Base-by-base conservation (phyloP, 2,888 invertebrate species). In the Erebia epiphron region DNA sequence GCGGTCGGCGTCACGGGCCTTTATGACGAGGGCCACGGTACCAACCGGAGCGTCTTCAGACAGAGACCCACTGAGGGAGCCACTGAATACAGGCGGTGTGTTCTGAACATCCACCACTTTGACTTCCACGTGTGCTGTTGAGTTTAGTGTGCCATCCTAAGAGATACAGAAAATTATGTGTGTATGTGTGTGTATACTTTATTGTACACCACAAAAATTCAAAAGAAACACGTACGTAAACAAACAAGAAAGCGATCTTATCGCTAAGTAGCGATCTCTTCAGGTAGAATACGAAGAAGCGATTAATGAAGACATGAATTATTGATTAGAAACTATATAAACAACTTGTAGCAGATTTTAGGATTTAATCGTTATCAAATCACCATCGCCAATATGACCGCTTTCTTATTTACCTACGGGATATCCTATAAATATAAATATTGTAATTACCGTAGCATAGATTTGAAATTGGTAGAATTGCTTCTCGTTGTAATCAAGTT, bases 81-180 rank as follows among this genome's bases (percentile, higher is more conserved):
- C 97, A 62, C 95, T 95, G 90, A 98, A 98, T 68, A 96, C 95
- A 0, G 98, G 98, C 0, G 98, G 97, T 0, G 96, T 96, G 86
- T 98, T 97, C 91, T 98, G 98, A 0, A 98, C 96, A 83, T 98
- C 98, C 73, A 95, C 94, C 0, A 98, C 96, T 75, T 96, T 95
- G 41, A 98, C 95, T 80, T 96, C 96, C 14, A 98, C 96, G 64
- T 95, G 95, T 0, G 96, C 95, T 13, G 95, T 95, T 0, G 96
- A 95, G 79, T 95, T 95, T 77, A 97, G 95, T 13, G 94, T 94
- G 0, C 98, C 98, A 83, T 98, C 98, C 97, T 97, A 80, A 0
- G 50, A 54, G 18, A 57, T 7, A 57, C 13, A 26, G 4, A 14
- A 21, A 57, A 21, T 13, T 5, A 26, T 52, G 0, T n/a, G 16